Percentiles rank a stretch among this genome's conserved stretches.
Conservation (phyloP, 1,140 invertebrate species). For the Neodiprion lecontei region DNA sequence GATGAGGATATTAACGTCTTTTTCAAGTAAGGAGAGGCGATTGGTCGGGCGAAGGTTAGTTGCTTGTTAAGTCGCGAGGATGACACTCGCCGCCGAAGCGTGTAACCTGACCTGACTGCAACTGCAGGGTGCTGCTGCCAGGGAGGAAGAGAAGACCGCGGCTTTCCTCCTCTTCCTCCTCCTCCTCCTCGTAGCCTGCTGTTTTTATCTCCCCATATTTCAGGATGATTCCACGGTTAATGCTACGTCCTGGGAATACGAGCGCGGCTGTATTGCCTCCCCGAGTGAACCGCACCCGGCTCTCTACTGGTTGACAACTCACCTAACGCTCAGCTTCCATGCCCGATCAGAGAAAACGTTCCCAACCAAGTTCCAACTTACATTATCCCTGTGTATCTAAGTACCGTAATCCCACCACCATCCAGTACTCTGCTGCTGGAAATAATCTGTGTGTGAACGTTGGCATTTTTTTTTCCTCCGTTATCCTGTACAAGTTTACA, state of each 20-base stretch:
- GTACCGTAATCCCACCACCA: neutral
- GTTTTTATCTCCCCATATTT: constrained; percentile 60
- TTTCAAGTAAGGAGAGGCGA: constrained; percentile 6
- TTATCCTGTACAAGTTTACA: too few species aligned
- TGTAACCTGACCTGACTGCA: constrained; percentile 56
- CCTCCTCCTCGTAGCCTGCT: constrained; percentile 56
- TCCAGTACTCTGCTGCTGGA: too few species aligned
- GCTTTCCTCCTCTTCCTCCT: too few species aligned
- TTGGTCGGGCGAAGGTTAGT: constrained; percentile 36
- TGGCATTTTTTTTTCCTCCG: too few species aligned
- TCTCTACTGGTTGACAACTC: constrained; percentile 44
- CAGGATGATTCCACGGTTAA: constrained; percentile 56
- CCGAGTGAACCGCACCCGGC: neutral
- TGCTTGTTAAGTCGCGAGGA: constrained; percentile 39
- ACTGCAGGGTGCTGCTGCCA: neutral
- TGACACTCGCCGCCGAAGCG: constrained; percentile 21
- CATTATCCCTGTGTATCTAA: neutral
- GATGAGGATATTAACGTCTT: neutral
- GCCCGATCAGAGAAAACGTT: too few species aligned
- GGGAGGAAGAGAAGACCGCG: too few species aligned
- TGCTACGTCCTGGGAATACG: constrained; percentile 26
- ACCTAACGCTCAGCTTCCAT: constrained; percentile 21
- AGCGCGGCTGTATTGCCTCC: neutral
- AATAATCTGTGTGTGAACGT: neutral
- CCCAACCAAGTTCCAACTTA: too few species aligned